These are phyloP conservation scores for Anarrhichthys ocellatus DNA, from an alignment of 2,113 vertebrate genomes.

Conservation along the genomic window DNA sequence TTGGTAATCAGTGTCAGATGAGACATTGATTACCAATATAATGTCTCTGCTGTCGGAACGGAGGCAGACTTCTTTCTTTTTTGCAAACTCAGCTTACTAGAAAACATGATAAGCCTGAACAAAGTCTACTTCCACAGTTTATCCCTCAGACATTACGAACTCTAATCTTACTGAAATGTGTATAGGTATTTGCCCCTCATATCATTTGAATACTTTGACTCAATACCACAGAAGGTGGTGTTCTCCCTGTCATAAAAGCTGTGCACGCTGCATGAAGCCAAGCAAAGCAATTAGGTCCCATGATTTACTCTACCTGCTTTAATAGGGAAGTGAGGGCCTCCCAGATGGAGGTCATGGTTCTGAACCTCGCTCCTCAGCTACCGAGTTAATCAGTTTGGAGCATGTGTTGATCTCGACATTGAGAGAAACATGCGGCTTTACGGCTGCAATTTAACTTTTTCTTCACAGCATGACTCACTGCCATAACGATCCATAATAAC, in stretches of 20 bases:
- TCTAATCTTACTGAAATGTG: conserved; percentile 32
- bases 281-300: conserved; percentile 76
- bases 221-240: background rate
- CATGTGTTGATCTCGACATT: conserved; percentile 39
- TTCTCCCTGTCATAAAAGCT: conserved; percentile 51
- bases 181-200: conserved; percentile 22
- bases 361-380: conserved; percentile 65
- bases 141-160: conserved; percentile 38
- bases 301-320: conserved; percentile 78
- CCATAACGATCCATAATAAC: conserved; percentile 45
- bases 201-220: conserved; percentile 22
- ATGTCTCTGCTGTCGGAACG: conserved; percentile 36
- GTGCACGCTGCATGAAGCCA: conserved; percentile 40
- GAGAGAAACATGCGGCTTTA: conserved; percentile 37
- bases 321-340: conserved; percentile 68
- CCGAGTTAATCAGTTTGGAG: conserved; percentile 72
- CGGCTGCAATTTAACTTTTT: conserved; percentile 40
- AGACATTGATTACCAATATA: conserved; percentile 32
- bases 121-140: conserved; percentile 70
- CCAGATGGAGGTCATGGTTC: conserved; percentile 71
- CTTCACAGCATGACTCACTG: conserved; percentile 31
- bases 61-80: conserved; percentile 29
- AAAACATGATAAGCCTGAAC: conserved; percentile 69
- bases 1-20: background rate
- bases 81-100: conserved; percentile 38